These are phyloP conservation scores for Desoria tigrina DNA, from an alignment of 2,888 invertebrate genomes.

Conservation along the genomic window DNA sequence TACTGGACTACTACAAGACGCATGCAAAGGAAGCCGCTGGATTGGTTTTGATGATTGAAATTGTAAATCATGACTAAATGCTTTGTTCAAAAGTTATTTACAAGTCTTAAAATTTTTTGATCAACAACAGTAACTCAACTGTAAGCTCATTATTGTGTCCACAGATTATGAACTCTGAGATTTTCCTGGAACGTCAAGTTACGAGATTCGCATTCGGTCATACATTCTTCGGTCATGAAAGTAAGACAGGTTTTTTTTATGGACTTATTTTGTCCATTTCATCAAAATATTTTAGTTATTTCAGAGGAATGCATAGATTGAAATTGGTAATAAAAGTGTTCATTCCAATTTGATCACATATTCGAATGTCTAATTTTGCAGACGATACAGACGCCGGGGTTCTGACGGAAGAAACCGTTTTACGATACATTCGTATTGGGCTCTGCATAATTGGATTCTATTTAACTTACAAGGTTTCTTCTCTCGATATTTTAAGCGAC, in stretches of 20 bases:
- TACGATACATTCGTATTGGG: slow-evolving; percentile 34
- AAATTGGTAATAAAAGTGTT: too few species aligned
- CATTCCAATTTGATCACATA: too few species aligned
- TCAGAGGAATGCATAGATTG: too few species aligned
- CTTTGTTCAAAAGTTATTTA: background rate
- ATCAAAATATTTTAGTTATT: too few species aligned
- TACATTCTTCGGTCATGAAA: slow-evolving; percentile 40
- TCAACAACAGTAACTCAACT: background rate
- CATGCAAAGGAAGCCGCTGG: slow-evolving; percentile 33
- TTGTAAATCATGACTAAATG: slow-evolving; percentile 24
- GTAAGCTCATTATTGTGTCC: background rate
- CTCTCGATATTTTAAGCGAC: background rate
- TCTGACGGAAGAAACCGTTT: slow-evolving; percentile 35
- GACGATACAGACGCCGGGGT: slow-evolving; percentile 22
- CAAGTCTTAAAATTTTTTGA: too few species aligned
- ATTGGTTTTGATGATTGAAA: slow-evolving; percentile 40
- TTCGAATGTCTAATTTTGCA: too few species aligned
- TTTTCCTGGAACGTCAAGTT: slow-evolving; percentile 40
- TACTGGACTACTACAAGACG: slow-evolving; percentile 34
- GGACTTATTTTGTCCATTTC: too few species aligned
- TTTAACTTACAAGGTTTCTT: slow-evolving; percentile 33
- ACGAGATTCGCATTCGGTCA: slow-evolving; percentile 34
- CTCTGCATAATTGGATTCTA: slow-evolving; percentile 35
- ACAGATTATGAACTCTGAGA: slow-evolving; percentile 32
- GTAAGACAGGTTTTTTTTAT: slow-evolving; percentile 14